A percentile compares a stretch with the other conserved stretches of the same genome.
These are phyloP conservation scores for Tetragonula carbonaria DNA, from an alignment of 2,888 invertebrate species.

Conservation along the genomic window DNA sequence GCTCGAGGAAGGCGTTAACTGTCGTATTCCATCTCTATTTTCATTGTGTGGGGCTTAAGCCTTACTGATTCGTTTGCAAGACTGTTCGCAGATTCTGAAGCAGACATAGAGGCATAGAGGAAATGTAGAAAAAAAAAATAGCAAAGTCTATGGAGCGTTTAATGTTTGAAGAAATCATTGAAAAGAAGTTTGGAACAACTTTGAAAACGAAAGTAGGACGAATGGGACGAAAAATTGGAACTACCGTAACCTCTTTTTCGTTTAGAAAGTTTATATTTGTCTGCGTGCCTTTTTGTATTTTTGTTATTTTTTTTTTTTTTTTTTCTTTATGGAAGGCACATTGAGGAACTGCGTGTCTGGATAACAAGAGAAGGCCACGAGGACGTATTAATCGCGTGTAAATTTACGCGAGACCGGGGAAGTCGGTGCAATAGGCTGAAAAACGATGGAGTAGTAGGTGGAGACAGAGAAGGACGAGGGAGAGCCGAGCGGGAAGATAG, in stretches of 20 bases:
- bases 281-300: not conserved
- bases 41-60: slow-evolving; percentile 13
- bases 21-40: slow-evolving; percentile 48
- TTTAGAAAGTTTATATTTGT: slow-evolving; percentile 16
- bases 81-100: slow-evolving; percentile 29
- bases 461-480: slow-evolving; percentile 40
- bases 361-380: slow-evolving; percentile 50
- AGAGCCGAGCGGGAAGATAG: slow-evolving; percentile 60
- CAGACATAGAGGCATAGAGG: not conserved
- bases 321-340: slow-evolving; percentile 18
- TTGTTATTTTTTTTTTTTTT: slow-evolving; percentile 6
- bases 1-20: slow-evolving; percentile 43
- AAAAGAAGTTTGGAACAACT: not conserved
- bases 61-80: slow-evolving; percentile 29
- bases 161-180: not conserved
- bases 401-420: slow-evolving; percentile 39
- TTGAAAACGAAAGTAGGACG: not conserved
- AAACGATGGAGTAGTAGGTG: slow-evolving; percentile 59
- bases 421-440: slow-evolving; percentile 48
- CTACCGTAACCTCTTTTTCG: not conserved
- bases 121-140: not conserved
- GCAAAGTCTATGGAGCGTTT: not conserved
- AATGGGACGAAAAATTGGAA: not conserved
- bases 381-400: slow-evolving; percentile 59
- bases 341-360: slow-evolving; percentile 39